Evolutionary conservation across 1,140 invertebrate genomes (phyloP), one percentile per base, ranked within the genome.

Genomic region (Matsumurasca onukii): DNA sequence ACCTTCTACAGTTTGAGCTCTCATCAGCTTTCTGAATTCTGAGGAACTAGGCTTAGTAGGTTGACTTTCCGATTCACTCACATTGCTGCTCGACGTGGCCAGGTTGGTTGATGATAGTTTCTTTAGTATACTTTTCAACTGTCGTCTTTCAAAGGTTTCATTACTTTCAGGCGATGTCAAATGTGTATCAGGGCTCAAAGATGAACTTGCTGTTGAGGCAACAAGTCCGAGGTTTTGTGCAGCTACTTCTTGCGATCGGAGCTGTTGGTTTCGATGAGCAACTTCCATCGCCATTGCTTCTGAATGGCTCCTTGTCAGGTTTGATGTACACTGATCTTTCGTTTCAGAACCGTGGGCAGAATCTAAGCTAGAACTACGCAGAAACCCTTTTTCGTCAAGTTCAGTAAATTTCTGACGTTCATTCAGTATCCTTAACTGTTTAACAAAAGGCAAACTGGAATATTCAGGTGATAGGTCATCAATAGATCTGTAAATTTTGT

Each of bases 391-490:
- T 72, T 85, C 86, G 75, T 93, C 89, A 29, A 93, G 77, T 76
- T 93, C 90, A 20, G 89, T 91, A 34, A 94, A 78, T 80, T 93
- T 94, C 77, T 94, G 92, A 17, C 91, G 82, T 79, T 94, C 92
- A 76, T 94, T 93, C 17, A 94, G 80, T 66, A 94, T 93, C 81
- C 94, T 93, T 45, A 94, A 77, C 72, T 92, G 92, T 79, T 94
- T 94, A 1, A 94, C 91, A 75, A 94, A 94, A 0, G 92, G 91
- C 57, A 94, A 76, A n/a, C 90, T 89, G 30, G 89, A 88, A 72
- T 93, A 94, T 76, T 94, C 92, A 0, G 92, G 92, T n/a, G 91
- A 93, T 15, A 94, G 78, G 77, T 94, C 92, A 74, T 93, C 91
- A 2, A 94, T 89, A 12, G 91, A 93, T 57, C 84, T 83, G 76